Conservation (phyloP, 2,113 vertebrate species). For the Nothobranchius furzeri region DNA sequence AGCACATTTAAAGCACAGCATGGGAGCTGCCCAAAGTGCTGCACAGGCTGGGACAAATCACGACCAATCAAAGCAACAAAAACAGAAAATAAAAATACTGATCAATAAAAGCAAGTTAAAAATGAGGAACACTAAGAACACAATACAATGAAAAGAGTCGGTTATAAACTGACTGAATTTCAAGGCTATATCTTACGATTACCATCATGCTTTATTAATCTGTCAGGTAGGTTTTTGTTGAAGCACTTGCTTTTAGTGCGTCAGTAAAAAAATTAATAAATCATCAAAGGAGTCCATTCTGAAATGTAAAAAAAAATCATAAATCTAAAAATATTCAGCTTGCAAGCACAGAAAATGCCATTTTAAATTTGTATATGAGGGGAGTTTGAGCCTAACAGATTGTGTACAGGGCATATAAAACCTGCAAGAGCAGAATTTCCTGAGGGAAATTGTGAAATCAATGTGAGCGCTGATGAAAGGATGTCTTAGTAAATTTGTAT, state of each 20-base stretch:
- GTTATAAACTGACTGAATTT: not conserved
- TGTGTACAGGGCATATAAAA: not conserved
- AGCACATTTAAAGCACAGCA: no score
- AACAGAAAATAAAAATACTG: no score
- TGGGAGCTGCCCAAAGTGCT: no score
- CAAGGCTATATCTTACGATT: not conserved
- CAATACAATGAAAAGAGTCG: no score
- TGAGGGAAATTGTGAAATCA: not conserved
- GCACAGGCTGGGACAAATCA: no score
- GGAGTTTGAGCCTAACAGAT: not conserved
- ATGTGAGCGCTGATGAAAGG: not conserved
- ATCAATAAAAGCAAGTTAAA: no score
- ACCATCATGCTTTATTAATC: not conserved
- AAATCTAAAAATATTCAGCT: not conserved
- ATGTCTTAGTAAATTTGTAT: not conserved
- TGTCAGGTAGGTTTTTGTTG: not conserved
- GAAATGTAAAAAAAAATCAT: not conserved
- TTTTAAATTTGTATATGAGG: not conserved
- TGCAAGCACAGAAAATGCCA: not conserved
- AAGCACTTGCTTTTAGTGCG: not conserved
- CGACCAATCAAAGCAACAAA: no score
- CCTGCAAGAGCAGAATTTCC: not conserved
- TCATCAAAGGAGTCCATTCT: not conserved
- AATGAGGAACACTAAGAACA: no score
- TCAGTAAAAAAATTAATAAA: not conserved